Evolutionary conservation across 92 coral and sea anemone species (phyloP).

Genomic region (Plumapathes pennacea): DNA sequence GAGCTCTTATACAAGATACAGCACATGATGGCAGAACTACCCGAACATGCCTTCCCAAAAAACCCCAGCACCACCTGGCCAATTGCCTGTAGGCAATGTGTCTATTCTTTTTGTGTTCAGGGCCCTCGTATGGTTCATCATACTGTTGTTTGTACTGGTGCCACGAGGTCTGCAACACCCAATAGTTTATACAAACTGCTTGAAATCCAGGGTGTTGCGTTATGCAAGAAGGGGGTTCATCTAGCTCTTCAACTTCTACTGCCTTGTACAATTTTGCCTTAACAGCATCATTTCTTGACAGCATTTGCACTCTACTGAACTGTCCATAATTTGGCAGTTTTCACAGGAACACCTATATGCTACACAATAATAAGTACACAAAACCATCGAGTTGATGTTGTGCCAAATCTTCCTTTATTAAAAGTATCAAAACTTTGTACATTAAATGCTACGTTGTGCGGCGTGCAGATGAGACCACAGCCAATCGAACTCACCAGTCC

Average conservation of each 20-base stretch:
- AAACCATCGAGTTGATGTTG: too few species aligned
- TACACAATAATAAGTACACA: neutral
- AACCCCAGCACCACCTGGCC: slow-evolving; percentile 60
- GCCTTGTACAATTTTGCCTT: slow-evolving; percentile 14
- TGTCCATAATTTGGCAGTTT: slow-evolving; percentile 39
- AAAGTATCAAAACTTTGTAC: too few species aligned
- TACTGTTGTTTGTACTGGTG: slow-evolving; percentile 39
- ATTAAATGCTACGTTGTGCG: too few species aligned
- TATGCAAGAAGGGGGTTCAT: slow-evolving; percentile 16
- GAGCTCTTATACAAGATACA: slow-evolving; percentile 52
- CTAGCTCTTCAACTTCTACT: slow-evolving; percentile 1
- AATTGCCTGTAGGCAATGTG: slow-evolving; percentile 47
- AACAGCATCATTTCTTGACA: slow-evolving; percentile 30
- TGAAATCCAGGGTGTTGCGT: slow-evolving; percentile 49
- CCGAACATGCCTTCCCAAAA: slow-evolving; percentile 55
- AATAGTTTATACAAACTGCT: slow-evolving; percentile 31
- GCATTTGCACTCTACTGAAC: slow-evolving; percentile 26
- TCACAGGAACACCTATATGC: slow-evolving; percentile 25
- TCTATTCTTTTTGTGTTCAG: slow-evolving; percentile 26
- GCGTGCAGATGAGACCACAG: too few species aligned
- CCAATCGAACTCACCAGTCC: too few species aligned
- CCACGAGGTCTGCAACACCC: slow-evolving; percentile 42
- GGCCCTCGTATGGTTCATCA: slow-evolving; percentile 34
- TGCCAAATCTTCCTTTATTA: too few species aligned
- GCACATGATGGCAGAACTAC: slow-evolving; percentile 67